phyloP scores from a whole-genome alignment of 35 echinoderm and acorn worm species.

The Heliocidaris erythrogramma region DNA sequence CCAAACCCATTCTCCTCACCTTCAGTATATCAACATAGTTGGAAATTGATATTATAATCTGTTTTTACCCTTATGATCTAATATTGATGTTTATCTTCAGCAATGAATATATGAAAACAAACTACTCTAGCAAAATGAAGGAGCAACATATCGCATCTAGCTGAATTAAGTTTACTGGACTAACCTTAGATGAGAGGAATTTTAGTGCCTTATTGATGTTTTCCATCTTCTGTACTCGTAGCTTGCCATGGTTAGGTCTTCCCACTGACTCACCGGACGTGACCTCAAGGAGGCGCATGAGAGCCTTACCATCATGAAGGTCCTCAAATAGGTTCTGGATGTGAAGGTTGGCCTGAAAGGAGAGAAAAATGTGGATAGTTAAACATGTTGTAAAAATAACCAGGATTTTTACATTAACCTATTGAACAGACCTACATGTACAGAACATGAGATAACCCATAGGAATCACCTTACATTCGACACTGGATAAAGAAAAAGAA shows the following conservation, averaged over 20 bases:
- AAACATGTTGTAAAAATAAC: background rate
- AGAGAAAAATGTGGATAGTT: background rate
- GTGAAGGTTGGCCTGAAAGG: conserved; percentile 72
- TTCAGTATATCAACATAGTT: background rate
- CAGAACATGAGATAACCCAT: background rate
- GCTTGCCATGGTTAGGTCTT: conserved; percentile 65
- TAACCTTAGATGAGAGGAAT: conserved; percentile 93
- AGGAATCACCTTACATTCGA: background rate
- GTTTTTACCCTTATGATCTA: too few species aligned
- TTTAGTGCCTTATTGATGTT: conserved; percentile 88
- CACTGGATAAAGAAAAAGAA: too few species aligned
- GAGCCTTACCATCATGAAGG: conserved; percentile 82
- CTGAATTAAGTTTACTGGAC: background rate
- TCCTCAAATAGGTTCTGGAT: conserved; percentile 85
- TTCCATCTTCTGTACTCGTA: conserved; percentile 91
- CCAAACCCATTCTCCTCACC: background rate
- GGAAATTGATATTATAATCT: background rate
- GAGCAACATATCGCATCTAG: background rate
- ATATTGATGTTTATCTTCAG: too few species aligned
- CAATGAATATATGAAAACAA: too few species aligned
- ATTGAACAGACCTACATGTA: background rate
- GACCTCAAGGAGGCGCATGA: conserved; percentile 84
- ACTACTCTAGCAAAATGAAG: background rate
- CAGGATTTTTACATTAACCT: background rate
- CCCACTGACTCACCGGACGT: conserved; percentile 91